Percentiles rank a stretch among this genome's conserved stretches.
Conservation (phyloP, 2,797 vertebrate genomes). For the Rachycentron canadum region DNA sequence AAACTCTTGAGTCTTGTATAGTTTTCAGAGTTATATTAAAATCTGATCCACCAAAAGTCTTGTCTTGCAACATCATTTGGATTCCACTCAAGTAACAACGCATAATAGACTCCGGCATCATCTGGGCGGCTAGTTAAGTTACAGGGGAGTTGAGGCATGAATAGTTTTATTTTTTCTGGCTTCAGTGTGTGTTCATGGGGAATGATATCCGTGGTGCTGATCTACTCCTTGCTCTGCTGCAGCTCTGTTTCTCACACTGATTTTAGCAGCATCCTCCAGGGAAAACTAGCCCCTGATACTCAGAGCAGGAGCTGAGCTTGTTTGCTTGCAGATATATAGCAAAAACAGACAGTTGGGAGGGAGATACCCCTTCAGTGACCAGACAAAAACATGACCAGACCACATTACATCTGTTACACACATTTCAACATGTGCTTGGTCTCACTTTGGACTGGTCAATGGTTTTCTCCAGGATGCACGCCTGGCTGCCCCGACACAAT, state of each 20-base stretch:
- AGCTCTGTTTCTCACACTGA: slow-evolving; percentile 80
- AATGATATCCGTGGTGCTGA: slow-evolving; percentile 20
- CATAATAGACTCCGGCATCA: neutral
- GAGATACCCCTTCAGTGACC: slow-evolving; percentile 41
- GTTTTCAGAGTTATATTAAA: neutral
- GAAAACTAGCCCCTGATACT: slow-evolving; percentile 33
- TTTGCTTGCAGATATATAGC: slow-evolving; percentile 51
- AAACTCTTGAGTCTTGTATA: neutral
- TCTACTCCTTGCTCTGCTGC: slow-evolving; percentile 31
- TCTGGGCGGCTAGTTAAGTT: neutral
- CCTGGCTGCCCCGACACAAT: slow-evolving; percentile 45
- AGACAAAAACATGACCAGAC: slow-evolving; percentile 46
- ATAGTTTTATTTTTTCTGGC: slow-evolving; percentile 7
- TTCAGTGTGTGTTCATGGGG: slow-evolving; percentile 13
- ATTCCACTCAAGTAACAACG: neutral
- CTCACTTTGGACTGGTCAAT: slow-evolving; percentile 2
- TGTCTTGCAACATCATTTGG: neutral
- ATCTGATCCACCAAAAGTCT: neutral
- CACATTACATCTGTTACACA: slow-evolving; percentile 59
- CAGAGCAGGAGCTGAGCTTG: slow-evolving; percentile 6
- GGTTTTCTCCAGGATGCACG: slow-evolving; percentile 41
- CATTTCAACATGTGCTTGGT: slow-evolving; percentile 10
- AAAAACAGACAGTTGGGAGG: slow-evolving; percentile 19
- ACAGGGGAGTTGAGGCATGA: neutral
- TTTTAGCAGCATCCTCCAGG: slow-evolving; percentile 80